Conservation (phyloP, 2,888 invertebrate genomes). For the Spialia ferax region DNA sequence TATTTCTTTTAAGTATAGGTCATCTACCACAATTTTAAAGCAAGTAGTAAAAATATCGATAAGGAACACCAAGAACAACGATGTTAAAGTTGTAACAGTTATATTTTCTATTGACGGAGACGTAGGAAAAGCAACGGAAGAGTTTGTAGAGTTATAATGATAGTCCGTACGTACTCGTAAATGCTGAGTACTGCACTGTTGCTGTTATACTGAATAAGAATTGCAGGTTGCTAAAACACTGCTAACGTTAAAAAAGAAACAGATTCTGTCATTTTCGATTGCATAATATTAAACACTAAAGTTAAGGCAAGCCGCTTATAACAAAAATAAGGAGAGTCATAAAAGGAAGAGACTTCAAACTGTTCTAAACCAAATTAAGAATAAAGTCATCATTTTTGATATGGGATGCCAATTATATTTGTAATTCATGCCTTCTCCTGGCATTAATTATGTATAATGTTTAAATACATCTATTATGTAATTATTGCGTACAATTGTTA, state of each 20-base stretch:
- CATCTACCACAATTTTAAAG: neutral
- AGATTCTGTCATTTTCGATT: too few species aligned
- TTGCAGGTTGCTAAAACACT: neutral
- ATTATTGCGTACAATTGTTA: constrained; percentile 11
- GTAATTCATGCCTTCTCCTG: neutral
- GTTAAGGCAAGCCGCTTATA: too few species aligned
- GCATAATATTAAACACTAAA: too few species aligned
- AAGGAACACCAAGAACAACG: neutral
- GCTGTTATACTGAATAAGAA: neutral
- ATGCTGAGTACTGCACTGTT: neutral
- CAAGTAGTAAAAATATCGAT: neutral
- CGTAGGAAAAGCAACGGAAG: neutral
- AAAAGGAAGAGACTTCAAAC: neutral
- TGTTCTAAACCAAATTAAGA: neutral
- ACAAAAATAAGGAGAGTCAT: too few species aligned
- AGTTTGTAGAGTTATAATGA: neutral
- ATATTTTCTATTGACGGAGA: neutral
- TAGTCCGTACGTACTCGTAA: neutral
- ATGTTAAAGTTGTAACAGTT: neutral
- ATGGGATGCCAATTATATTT: neutral
- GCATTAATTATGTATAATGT: neutral
- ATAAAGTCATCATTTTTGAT: neutral
- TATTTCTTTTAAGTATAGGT: too few species aligned
- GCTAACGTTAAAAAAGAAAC: neutral
- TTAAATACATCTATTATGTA: constrained; percentile 13